Conservation (phyloP, 2,888 invertebrate genomes). For the Caenorhabditis sp. region DNA sequence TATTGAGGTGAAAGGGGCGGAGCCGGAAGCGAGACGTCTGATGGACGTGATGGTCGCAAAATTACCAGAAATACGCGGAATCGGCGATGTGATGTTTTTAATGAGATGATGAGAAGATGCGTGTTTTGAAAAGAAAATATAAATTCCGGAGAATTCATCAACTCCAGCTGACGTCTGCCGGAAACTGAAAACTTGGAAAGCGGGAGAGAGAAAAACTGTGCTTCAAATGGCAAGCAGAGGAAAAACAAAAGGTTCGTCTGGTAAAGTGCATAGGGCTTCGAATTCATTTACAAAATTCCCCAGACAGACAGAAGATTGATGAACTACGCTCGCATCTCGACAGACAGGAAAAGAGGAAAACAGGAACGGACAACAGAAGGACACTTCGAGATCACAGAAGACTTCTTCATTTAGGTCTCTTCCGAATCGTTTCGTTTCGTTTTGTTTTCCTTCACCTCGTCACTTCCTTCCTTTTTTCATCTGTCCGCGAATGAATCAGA, state of each 20-base stretch:
- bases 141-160: conserved; percentile 41
- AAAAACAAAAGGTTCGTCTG: neutral
- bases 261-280: no score
- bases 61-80: conserved; percentile 17
- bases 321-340: no score
- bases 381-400: no score
- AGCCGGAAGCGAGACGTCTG: neutral
- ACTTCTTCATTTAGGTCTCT: no score
- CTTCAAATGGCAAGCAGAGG: neutral
- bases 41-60: conserved; percentile 19
- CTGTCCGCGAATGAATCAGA: conserved; percentile 3
- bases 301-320: no score
- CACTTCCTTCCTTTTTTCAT: conserved; percentile 38
- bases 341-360: no score
- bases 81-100: conserved; percentile 17
- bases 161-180: conserved; percentile 28
- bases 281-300: no score
- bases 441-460: conserved; percentile 21
- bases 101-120: conserved; percentile 3
- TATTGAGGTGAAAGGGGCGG: conserved; percentile 1
- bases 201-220: neutral
- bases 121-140: conserved; percentile 28
- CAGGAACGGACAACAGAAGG: no score
- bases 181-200: no score
- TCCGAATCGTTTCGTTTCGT: no score